A percentile compares a stretch with the other conserved stretches of the same genome.
Evolutionary conservation across 2,797 vertebrate species (phyloP).

Genomic region (Furcifer pardalis): DNA sequence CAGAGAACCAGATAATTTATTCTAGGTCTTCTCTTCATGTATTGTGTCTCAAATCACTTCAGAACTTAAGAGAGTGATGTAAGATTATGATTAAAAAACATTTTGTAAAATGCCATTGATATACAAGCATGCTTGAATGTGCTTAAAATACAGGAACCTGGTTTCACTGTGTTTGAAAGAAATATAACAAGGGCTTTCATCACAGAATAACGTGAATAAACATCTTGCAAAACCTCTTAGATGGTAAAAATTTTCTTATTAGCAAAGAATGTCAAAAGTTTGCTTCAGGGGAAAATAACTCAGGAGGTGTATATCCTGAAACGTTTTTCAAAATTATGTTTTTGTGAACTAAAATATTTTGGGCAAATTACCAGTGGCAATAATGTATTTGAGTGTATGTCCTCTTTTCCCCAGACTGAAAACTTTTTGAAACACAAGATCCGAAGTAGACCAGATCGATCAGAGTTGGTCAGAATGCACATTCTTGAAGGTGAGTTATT

Average conservation of each 20-base stretch:
- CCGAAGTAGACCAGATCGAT: conserved; percentile 89
- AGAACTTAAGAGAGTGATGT: not conserved
- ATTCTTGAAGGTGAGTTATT: conserved; percentile 89
- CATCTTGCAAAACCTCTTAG: not conserved
- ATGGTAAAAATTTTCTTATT: not conserved
- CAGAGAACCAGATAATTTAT: not conserved
- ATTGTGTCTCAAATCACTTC: not conserved
- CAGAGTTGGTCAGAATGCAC: conserved; percentile 96
- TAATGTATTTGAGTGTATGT: not conserved
- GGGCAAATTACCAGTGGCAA: not conserved
- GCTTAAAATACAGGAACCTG: not conserved
- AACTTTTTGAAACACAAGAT: conserved; percentile 98
- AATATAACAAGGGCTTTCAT: not conserved
- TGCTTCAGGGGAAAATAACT: not conserved
- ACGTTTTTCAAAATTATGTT: not conserved
- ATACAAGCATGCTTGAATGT: not conserved
- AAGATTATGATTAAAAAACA: not conserved
- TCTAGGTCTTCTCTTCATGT: not conserved
- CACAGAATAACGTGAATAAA: not conserved
- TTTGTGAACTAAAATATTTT: not conserved
- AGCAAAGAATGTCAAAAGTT: not conserved
- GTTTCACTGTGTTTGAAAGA: not conserved
- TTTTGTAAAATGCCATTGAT: not conserved
- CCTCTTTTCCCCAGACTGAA: conserved; percentile 82
- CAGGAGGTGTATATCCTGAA: not conserved